Evolutionary conservation across 2,113 vertebrate genomes (phyloP).

Genomic region (Brachyhypopomus occidentalis): DNA sequence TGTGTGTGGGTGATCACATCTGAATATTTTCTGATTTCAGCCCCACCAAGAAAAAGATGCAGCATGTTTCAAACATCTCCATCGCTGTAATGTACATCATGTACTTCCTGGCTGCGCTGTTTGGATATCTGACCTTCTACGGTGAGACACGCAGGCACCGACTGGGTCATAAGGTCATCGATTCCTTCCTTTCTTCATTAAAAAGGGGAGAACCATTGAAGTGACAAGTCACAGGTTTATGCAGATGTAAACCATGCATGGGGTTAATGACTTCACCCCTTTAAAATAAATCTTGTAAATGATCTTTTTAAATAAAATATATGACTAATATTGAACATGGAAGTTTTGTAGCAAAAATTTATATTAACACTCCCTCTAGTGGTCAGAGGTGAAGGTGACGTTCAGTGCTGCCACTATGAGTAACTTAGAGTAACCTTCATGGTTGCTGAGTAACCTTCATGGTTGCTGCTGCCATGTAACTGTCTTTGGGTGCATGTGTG

Average conservation of each 20-base stretch:
- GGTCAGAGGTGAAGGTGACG: slow-evolving; percentile 36
- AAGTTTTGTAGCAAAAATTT: neutral
- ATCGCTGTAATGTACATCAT: slow-evolving; percentile 96
- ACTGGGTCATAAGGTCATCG: neutral
- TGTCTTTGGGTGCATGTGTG: neutral
- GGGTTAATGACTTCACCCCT: neutral
- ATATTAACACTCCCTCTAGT: slow-evolving; percentile 61
- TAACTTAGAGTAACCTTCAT: too few species aligned
- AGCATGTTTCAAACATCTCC: slow-evolving; percentile 96
- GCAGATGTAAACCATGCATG: neutral
- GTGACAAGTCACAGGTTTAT: too few species aligned
- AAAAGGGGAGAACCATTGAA: neutral
- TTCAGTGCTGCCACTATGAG: neutral
- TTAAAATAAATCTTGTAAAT: too few species aligned
- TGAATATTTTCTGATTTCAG: slow-evolving; percentile 76
- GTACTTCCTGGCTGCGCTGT: slow-evolving; percentile 98
- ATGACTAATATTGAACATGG: neutral
- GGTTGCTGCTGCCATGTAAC: neutral
- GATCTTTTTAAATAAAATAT: too few species aligned
- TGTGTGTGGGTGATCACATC: slow-evolving; percentile 41
- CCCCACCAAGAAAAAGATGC: slow-evolving; percentile 94
- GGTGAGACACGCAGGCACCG: slow-evolving; percentile 76
- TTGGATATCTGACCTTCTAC: slow-evolving; percentile 98
- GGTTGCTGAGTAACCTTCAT: neutral
- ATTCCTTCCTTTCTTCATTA: neutral